phyloP scores from a whole-genome alignment of 1,140 invertebrate species.

The Chironomus tepperi region DNA sequence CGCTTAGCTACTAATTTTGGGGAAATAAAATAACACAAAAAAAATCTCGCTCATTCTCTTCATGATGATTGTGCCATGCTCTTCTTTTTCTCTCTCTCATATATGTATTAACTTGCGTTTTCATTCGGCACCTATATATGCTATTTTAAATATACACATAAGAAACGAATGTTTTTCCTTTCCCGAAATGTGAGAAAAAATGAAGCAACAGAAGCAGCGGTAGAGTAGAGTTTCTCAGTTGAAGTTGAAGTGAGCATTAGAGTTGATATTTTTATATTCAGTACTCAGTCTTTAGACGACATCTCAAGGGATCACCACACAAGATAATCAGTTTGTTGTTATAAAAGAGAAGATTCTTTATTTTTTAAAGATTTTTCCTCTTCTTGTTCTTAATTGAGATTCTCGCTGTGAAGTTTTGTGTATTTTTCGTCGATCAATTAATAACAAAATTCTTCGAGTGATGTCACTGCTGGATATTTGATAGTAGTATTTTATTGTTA shows the following conservation, averaged over 20 bases:
- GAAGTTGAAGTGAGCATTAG: not conserved
- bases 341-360: not conserved
- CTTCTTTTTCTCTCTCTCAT: not conserved
- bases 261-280: not conserved
- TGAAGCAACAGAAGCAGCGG: not conserved
- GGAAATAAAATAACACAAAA: too few relatives aligned
- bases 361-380: not conserved
- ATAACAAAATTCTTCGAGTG: not conserved
- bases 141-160: not conserved
- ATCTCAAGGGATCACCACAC: not conserved
- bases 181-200: not conserved
- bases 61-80: too few relatives aligned
- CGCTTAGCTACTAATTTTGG: too few relatives aligned
- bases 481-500: too few relatives aligned
- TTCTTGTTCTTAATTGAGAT: not conserved
- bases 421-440: not conserved
- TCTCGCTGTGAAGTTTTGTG: not conserved
- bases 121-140: slow-evolving; percentile 9
- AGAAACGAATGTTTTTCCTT: not conserved
- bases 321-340: not conserved
- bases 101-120: not conserved
- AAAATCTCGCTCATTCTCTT: too few relatives aligned
- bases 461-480: too few relatives aligned
- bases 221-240: not conserved
- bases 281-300: slow-evolving; percentile 1